These are phyloP conservation scores for Anarhynchus alexandrinus DNA, from an alignment of 2,113 vertebrate genomes.

Conservation along the genomic window DNA sequence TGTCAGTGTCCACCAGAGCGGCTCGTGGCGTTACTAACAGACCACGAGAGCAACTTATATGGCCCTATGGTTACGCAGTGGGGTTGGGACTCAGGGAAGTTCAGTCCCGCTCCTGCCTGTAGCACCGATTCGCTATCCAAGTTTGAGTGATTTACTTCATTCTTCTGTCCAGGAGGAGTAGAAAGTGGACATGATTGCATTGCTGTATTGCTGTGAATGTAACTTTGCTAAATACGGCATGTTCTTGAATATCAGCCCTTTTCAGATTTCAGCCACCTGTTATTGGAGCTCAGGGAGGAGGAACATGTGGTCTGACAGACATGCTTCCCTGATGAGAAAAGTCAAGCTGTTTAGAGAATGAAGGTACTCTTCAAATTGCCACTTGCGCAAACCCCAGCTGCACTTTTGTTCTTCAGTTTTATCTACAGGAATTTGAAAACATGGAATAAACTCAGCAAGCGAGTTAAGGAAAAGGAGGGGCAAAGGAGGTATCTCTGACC, in stretches of 20 bases:
- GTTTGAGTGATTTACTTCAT: background rate
- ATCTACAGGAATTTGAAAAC: slow-evolving; percentile 13
- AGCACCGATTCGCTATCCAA: accelerated
- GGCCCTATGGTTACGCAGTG: background rate
- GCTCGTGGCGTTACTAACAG: background rate
- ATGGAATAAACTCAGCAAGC: slow-evolving; percentile 38
- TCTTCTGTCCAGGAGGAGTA: background rate
- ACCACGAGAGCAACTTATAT: accelerated
- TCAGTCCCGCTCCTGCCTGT: background rate
- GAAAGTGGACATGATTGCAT: background rate
- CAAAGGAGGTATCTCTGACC: background rate
- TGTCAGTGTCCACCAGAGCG: background rate
- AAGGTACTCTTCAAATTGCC: slow-evolving; percentile 28
- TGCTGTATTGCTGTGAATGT: background rate
- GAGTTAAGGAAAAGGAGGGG: background rate
- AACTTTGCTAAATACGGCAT: background rate
- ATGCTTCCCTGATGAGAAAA: background rate
- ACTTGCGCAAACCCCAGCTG: background rate
- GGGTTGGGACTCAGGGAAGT: background rate
- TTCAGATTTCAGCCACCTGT: background rate
- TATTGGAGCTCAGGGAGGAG: background rate
- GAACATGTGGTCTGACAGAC: background rate
- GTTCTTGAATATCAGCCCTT: background rate
- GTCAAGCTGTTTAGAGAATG: slow-evolving; percentile 46
- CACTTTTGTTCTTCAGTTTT: slow-evolving; percentile 39